A percentile compares a stretch with the other conserved stretches of the same genome.
Evolutionary conservation across 2,888 invertebrate species (phyloP).

Genomic region (Torymus aiolomorphi): DNA sequence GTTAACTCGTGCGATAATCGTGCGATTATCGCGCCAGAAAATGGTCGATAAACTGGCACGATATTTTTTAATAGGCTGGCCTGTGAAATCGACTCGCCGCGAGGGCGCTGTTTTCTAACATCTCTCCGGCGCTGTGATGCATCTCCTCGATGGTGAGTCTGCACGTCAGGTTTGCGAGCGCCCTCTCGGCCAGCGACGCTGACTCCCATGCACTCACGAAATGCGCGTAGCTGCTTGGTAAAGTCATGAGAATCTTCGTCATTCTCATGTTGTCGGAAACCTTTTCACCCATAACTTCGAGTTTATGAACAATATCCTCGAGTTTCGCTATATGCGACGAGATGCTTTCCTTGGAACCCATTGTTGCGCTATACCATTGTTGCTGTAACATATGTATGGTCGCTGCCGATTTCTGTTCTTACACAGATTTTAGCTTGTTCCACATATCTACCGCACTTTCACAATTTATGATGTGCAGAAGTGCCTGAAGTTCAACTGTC

Average conservation of each 20-base stretch:
- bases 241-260: constrained; percentile 58
- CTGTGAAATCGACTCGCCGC: too few relatives aligned
- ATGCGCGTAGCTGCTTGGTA: constrained; percentile 55
- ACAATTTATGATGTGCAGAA: constrained; percentile 59
- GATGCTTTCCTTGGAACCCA: constrained; percentile 53
- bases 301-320: constrained; percentile 57
- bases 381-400: constrained; percentile 50
- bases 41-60: too few relatives aligned
- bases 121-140: too few relatives aligned
- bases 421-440: constrained; percentile 61
- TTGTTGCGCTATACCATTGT: constrained; percentile 56
- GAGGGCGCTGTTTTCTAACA: too few relatives aligned
- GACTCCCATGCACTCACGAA: constrained; percentile 61
- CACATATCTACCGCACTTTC: constrained; percentile 64
- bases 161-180: constrained; percentile 49
- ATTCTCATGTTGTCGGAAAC: constrained; percentile 58
- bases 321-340: constrained; percentile 58
- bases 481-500: too few relatives aligned
- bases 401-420: constrained; percentile 62
- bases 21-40: too few relatives aligned
- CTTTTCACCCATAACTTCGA: constrained; percentile 55
- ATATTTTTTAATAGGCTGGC: too few relatives aligned
- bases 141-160: constrained; percentile 55
- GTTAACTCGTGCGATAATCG: too few relatives aligned
- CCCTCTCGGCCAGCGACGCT: constrained; percentile 36